Evolutionary conservation across 2,797 vertebrate genomes (phyloP).

Genomic region (Rhabdomys pumilio): DNA sequence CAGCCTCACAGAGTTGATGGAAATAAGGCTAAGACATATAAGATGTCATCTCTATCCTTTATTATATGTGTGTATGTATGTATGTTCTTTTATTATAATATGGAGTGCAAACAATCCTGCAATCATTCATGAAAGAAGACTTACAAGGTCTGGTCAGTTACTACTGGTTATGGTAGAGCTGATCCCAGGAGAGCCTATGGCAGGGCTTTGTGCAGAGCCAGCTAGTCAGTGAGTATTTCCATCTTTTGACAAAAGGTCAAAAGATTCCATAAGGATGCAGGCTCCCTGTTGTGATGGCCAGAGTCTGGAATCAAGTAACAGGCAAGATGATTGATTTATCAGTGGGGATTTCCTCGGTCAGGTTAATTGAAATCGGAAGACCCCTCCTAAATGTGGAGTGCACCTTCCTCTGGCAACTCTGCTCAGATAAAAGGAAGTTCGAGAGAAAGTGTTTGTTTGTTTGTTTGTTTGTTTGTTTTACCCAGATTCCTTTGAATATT

Average conservation of each 20-base stretch:
- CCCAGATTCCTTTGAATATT: neutral
- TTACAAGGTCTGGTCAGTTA: neutral
- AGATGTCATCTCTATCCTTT: neutral
- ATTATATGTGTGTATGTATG: neutral
- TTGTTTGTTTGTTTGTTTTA: neutral
- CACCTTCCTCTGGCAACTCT: neutral
- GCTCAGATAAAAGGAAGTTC: neutral
- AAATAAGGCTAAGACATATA: neutral
- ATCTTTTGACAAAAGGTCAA: neutral
- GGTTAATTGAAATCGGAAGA: neutral
- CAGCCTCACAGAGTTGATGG: neutral
- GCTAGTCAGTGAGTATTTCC: neutral
- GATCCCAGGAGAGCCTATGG: neutral
- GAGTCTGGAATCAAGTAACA: neutral
- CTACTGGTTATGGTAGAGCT: neutral
- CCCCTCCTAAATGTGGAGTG: neutral
- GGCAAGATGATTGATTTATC: neutral
- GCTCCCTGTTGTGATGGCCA: neutral
- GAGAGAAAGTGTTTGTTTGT: neutral
- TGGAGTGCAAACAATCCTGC: neutral
- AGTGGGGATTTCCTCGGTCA: neutral
- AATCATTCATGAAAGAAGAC: neutral
- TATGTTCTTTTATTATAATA: neutral
- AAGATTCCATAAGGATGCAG: neutral
- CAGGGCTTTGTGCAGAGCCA: neutral